Evolutionary conservation across 35 echinoderm and acorn worm species (phyloP), one percentile per base, ranked within the genome.

Genomic region (Anneissia japonica): DNA sequence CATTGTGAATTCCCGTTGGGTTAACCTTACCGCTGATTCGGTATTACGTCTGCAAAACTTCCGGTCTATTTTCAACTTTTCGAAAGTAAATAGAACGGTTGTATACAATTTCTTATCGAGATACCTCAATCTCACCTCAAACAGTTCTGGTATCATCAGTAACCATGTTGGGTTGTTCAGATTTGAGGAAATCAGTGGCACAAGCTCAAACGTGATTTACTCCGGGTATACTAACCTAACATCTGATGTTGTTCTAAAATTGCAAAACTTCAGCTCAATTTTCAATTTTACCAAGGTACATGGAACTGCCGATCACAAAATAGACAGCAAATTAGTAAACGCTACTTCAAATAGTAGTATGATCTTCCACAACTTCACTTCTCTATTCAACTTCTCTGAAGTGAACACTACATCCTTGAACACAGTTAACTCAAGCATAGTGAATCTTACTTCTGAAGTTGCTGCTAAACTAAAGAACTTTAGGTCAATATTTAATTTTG

Each of bases 301-400:
- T 72, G 82, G 46, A 72, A 72, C 46, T 56, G 26, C 73, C 11
- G 82, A 32, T 19, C 82, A 84, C 46, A 31, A 34, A 36, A 2
- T 84, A 6, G 32, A 84, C n/a, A 72, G 46, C 31, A 34, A 32
- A 73, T 84, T 33, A 28, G 86, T 88, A 31, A 88, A 88, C 28
- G 77, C 32, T 34, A 79, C 86, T 23, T 56, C 45, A 19, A 72
- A 88, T 46, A 81, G 80, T 77, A 88, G 39, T 56, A 40, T 88
- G 77, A 37, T 45, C 38, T 80, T 78, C 21, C 30, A 84, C 28
- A 36, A 78, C 43, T 40, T 88, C 46, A 41, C 3, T 36, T 81
- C 77, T 56, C 77, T 88, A 7, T 36, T 79, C 77, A 34, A 35
- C 3, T 78, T 78, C 86, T 34, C 77, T 31, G 35, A 33, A 39